Evolutionary conservation across 1,140 invertebrate species (phyloP).

Genomic region (Aphis gossypii): DNA sequence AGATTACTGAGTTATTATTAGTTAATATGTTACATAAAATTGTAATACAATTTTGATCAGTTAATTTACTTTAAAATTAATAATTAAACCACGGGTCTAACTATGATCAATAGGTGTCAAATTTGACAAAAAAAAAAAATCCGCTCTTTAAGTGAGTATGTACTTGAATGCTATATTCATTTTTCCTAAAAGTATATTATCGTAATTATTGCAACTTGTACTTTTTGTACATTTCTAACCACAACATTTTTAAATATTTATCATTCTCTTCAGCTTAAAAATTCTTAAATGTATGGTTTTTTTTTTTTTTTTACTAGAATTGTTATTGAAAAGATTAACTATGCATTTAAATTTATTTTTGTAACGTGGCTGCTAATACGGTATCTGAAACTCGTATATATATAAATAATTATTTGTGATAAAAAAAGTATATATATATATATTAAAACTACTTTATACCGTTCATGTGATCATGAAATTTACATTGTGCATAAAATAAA

Average conservation of each 20-base stretch:
- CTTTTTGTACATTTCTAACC: neutral
- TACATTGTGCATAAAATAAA: neutral
- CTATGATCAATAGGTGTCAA: neutral
- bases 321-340: neutral
- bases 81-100: neutral
- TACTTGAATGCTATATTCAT: neutral
- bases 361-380: conserved; percentile 12
- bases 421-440: neutral
- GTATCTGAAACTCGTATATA: neutral
- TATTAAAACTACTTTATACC: conserved; percentile 1
- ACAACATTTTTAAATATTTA: neutral
- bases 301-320: conserved; percentile 3
- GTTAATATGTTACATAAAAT: neutral
- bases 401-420: conserved; percentile 6
- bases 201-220: neutral
- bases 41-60: neutral
- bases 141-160: neutral
- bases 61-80: neutral
- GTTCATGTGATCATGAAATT: neutral
- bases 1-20: neutral
- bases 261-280: conserved; percentile 17
- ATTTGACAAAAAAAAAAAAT: neutral
- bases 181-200: neutral
- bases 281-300: neutral
- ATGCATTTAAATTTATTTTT: conserved; percentile 43